These are phyloP conservation scores for Forbesichthys agassizii DNA, from an alignment of 2,113 vertebrate species.

Conservation along the genomic window DNA sequence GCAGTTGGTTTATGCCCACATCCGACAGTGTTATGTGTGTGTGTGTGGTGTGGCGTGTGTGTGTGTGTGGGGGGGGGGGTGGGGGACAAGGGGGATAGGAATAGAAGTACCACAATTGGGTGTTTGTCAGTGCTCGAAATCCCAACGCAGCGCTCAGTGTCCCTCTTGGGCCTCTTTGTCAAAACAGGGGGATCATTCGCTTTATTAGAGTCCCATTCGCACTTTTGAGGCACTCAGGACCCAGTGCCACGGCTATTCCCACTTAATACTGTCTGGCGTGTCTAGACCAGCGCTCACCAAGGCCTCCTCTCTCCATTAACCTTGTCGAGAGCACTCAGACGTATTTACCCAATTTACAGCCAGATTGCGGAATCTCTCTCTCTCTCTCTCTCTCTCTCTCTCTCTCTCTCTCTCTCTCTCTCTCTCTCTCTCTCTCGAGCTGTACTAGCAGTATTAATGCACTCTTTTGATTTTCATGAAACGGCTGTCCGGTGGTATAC, in stretches of 20 bases:
- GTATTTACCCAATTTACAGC: conserved; percentile 71
- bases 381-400: neutral
- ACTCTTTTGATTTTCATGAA: conserved; percentile 67
- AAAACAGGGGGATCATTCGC: conserved; percentile 66
- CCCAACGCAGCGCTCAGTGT: conserved; percentile 58
- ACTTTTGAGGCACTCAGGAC: conserved; percentile 60
- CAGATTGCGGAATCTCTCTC: conserved; percentile 50
- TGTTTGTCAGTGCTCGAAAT: conserved; percentile 71
- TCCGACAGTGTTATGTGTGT: conserved; percentile 58
- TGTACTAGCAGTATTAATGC: conserved; percentile 50
- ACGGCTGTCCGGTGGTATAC: conserved; percentile 40
- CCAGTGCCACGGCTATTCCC: conserved; percentile 64
- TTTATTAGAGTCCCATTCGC: conserved; percentile 67
- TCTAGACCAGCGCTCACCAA: conserved; percentile 66
- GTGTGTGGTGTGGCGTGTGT: conserved; percentile 58
- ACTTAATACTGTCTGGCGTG: conserved; percentile 66
- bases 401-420: conserved; percentile 3
- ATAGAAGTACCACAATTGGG: conserved; percentile 66
- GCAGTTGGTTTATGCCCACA: conserved; percentile 72
- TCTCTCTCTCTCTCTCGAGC: conserved; percentile 3
- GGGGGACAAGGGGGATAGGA: conserved; percentile 24
- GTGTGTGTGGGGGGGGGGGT: conserved; percentile 46
- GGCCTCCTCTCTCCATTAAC: conserved; percentile 74
- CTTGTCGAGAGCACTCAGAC: conserved; percentile 72
- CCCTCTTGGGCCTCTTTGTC: conserved; percentile 69